Base-by-base conservation (phyloP, 2,797 vertebrate species). In the Sphaeramia orbicularis region DNA sequence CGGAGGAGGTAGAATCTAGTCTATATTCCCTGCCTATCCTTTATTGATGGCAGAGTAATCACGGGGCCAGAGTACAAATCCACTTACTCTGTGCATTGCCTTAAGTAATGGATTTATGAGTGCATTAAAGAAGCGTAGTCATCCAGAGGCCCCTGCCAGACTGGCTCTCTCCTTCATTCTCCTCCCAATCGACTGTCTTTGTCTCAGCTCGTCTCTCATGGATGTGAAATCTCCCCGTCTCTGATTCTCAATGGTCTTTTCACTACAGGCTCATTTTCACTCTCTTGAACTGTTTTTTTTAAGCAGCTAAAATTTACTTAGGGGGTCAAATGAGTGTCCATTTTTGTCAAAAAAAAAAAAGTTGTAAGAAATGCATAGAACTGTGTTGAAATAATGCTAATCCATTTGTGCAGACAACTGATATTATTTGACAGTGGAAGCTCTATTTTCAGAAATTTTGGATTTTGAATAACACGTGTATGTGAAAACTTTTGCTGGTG, bases 41-140 rank as follows among this genome's bases (percentile, higher is more conserved):
- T 94, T 94, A 95, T 93, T 92, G 94, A 95, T 93, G 87, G 88
- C 84, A 88, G 82, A 91, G 93, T 93, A 91, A 94, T 94, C 94
- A 91, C 87, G 81, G 91, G 93, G 92, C 93, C 89, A 74, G 78
- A 87, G 84, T 91, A 88, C 86, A 93, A 93, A 95, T 92, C 94
- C 92, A 87, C 92, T 95, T 89, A 67, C 89, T 90, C 93, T 89
- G 77, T 85, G 77, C 86, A 89, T 93, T 92, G 89, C 90, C 93
- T 90, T 90, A 93, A 95, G 92, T 93, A 94, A 94, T 93, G 92
- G 94, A 93, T 95, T 95, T 95, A 92, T 89, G 86, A 95, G 91
- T 85, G 81, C 91, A 94, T 90, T 92, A 91, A 93, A 94, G 90
- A 86, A 89, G 85, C 49, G 86, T 91, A 87, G 91, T 83, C 91